Base-by-base conservation (phyloP, 2,888 invertebrate genomes). In the Osedax fenrisi region DNA sequence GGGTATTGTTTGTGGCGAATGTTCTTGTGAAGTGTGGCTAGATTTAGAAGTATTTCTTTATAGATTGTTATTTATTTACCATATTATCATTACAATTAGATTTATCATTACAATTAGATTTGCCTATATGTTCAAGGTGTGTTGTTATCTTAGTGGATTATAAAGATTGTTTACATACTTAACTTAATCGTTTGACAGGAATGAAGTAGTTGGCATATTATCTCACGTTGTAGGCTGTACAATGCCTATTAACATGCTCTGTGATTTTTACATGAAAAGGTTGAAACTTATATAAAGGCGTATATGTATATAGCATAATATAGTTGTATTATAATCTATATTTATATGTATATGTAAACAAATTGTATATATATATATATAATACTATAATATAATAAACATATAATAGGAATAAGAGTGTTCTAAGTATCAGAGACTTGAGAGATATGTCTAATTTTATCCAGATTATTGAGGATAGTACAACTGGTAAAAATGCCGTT, bases 211-310 rank as follows among this genome's bases (percentile, higher is more conserved):
- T 0, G 88, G 89, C 75, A 86, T 92, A 59, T 86, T 92, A 22
- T 87, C 88, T 77, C 91, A 92, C 81, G 90, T 91, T 61, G 90
- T 90, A 25, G 89, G 89, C 1, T 88, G 89, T 81, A 87, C 88
- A 74, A 86, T 93, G 79, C 92, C 92, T 0, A 86, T 93, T 0
- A 89, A 92, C 79, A 89, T 91, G 80, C 89, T 94, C 78, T 88
- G 92, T 70, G 91, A 92, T 82, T 87, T 92, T 76, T 90, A 90
- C 82, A 91, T 92, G 78, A 89, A 90, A 79, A 88, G 92, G 84
- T 85, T 78, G n/a, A n/a, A n/a, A n/a, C n/a, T n/a, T n/a, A n/a
- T n/a, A n/a, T n/a, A n/a, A n/a, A n/a, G n/a, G n/a, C n/a, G n/a
- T n/a, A n/a, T n/a, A n/a, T n/a, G n/a, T n/a, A n/a, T n/a, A n/a